Evolutionary conservation across 2,797 vertebrate species (phyloP), one percentile per base, ranked within the genome.

Genomic region (Rhinogobio ventralis): DNA sequence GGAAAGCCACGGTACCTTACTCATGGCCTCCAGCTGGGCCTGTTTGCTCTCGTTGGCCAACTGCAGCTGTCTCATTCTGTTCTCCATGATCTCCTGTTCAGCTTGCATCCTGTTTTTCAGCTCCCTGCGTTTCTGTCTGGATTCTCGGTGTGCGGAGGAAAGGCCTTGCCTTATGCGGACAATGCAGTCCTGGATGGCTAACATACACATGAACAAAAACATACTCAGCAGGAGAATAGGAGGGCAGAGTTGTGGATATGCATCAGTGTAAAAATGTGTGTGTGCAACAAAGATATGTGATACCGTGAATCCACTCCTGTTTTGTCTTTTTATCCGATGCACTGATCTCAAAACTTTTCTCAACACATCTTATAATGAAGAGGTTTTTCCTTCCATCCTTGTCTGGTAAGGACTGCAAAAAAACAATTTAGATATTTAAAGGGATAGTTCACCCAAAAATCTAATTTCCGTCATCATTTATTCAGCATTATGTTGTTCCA

Each of bases 241-340:
- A 13, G 55, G 13, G 7, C 7, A 36, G 17, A 2, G 10, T 57
- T 57, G n/a, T 14, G 17, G 1, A 10, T 82, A 7, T 28, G 36
- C 90, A 9, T 9, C 19, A 7, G 6, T 14, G 57, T 25, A 20
- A 67, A 39, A 45, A 30, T 30, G 1, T 25, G 7, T 42, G 53
- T 55, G 13, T 13, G 20, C 14, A 20, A 51, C 20, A 25, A 39
- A 25, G 25, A 53, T 14, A 4, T 42, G 60, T 17, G 10, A 92
- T 93, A 99, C 98, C 97, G 92, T 98, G 97, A 90, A 99, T 97
- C 98, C 98, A 99, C 88, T 99, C 98, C 90, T 98, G 98, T 82
- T 96, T 98, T 92, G 97, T 98, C 95, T 98, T 99, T 92, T 98
- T 99, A 93, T 99, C 98, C 1, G 98, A 97, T 3, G 95, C 97